phyloP scores from a whole-genome alignment of 2,113 vertebrate genomes.

The Perca flavescens region DNA sequence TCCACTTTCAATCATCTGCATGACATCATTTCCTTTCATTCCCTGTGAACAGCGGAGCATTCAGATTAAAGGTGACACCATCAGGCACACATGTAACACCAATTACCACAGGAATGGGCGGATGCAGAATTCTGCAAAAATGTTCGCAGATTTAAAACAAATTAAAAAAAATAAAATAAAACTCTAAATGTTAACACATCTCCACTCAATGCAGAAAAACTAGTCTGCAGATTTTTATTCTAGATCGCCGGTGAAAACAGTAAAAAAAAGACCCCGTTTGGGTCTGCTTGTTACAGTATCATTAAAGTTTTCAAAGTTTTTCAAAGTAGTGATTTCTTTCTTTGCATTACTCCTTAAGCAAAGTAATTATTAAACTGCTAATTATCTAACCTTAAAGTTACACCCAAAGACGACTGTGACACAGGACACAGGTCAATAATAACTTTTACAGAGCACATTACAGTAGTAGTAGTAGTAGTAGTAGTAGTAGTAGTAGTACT shows the following conservation, averaged over 20 bases:
- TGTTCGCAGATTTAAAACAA: no score
- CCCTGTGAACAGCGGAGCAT: conserved; percentile 82
- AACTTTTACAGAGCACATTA: background rate
- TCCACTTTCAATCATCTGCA: conserved; percentile 93
- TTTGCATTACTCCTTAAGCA: background rate
- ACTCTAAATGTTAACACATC: no score
- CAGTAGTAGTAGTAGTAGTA: background rate
- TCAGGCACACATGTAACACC: no score
- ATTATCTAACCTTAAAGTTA: background rate
- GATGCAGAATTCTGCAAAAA: no score
- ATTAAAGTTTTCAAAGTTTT: background rate
- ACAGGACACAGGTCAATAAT: background rate
- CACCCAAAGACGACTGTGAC: background rate
- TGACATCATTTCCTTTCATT: conserved; percentile 95
- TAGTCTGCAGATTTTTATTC: no score
- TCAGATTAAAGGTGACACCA: background rate
- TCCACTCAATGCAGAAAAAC: no score
- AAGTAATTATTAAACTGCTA: background rate
- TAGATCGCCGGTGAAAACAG: no score
- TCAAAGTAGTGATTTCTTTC: background rate
- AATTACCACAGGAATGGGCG: no score
- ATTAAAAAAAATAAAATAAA: no score
- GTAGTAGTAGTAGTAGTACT: no score
- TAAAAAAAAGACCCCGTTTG: no score
- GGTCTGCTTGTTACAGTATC: background rate